These are phyloP conservation scores for Antechinus flavipes DNA, from an alignment of 2,113 vertebrate species.

Conservation along the genomic window DNA sequence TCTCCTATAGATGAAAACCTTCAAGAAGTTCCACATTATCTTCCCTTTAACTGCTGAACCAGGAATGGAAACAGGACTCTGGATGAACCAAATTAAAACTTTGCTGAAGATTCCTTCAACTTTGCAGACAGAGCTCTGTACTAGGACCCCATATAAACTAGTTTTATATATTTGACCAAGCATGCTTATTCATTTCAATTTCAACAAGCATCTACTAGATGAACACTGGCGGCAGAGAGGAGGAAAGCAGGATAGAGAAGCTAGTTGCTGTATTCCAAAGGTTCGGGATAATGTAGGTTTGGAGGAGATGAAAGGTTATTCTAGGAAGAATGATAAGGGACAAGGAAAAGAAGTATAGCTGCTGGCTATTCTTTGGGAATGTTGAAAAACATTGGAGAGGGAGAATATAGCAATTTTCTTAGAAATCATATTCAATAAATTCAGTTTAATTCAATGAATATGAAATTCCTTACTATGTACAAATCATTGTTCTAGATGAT, in stretches of 20 bases:
- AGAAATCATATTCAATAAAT: not conserved
- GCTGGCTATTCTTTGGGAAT: constrained; percentile 8
- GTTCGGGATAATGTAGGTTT: not conserved
- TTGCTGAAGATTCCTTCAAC: not conserved
- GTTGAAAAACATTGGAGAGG: not conserved
- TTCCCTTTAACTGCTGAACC: not conserved
- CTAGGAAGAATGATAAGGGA: not conserved
- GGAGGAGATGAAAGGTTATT: not conserved
- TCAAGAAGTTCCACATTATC: not conserved
- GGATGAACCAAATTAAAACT: not conserved
- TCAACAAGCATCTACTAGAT: not conserved
- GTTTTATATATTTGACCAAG: not conserved
- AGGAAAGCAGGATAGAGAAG: not conserved
- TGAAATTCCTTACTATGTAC: not conserved
- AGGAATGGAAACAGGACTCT: constrained; percentile 13
- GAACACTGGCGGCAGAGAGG: not conserved
- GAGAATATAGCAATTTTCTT: not conserved
- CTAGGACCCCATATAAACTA: not conserved
- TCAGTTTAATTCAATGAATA: not conserved
- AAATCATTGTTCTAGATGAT: not conserved
- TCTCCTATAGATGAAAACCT: not conserved
- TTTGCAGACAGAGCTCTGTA: not conserved
- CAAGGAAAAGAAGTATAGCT: not conserved
- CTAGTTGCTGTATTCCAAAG: constrained; percentile 21
- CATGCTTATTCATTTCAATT: not conserved